phyloP scores from a whole-genome alignment of 2,797 vertebrate species.

The Propithecus deckenii region DNA sequence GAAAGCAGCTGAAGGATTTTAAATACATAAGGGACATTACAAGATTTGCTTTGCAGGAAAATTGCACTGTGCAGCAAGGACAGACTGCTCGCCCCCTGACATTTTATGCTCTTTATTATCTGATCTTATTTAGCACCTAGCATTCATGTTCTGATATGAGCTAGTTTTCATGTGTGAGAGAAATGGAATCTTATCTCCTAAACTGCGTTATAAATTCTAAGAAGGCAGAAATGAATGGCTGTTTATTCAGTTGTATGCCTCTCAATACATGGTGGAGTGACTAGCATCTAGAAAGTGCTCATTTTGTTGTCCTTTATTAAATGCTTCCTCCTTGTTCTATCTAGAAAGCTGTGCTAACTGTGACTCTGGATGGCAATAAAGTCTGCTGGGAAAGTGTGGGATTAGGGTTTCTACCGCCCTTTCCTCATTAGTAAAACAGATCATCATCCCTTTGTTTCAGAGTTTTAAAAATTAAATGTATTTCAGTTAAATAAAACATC shows the following conservation, averaged over 20 bases:
- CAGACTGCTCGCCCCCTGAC: not conserved
- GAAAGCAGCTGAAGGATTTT: not conserved
- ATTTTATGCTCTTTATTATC: conserved; percentile 50
- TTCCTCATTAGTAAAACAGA: not conserved
- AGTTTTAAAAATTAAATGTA: not conserved
- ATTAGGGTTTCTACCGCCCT: not conserved
- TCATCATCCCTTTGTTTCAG: not conserved
- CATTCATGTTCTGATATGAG: conserved; percentile 11
- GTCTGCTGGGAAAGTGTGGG: not conserved
- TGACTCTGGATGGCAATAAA: not conserved
- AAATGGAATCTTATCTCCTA: conserved; percentile 7
- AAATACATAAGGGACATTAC: not conserved
- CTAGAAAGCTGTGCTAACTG: not conserved
- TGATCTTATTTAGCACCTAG: conserved; percentile 49
- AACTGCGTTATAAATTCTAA: conserved; percentile 28
- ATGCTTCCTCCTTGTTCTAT: not conserved
- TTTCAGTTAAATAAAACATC: not conserved
- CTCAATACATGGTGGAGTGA: not conserved
- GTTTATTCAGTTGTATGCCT: not conserved
- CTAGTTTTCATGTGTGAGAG: conserved; percentile 34
- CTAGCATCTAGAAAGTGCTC: not conserved
- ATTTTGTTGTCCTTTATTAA: not conserved
- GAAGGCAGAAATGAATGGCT: not conserved
- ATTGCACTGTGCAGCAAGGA: not conserved
- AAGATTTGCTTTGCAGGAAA: conserved; percentile 30